phyloP scores from a whole-genome alignment of 2,888 invertebrate species.

The Nomada flava region DNA sequence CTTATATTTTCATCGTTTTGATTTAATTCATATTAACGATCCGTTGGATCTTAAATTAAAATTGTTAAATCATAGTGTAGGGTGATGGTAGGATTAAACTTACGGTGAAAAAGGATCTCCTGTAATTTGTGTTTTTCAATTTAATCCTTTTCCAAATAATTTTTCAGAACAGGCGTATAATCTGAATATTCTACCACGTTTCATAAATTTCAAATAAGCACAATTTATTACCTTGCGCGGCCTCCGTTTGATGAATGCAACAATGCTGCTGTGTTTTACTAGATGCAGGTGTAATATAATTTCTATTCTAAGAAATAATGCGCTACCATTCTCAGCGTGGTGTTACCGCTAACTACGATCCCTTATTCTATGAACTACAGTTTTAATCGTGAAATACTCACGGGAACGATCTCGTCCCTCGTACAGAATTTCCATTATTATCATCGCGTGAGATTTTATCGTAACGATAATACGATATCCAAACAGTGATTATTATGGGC shows the following conservation, averaged over 20 bases:
- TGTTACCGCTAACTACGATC: background rate
- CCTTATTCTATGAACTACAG: background rate
- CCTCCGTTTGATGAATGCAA: background rate
- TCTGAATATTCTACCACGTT: too few relatives aligned
- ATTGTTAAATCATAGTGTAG: too few relatives aligned
- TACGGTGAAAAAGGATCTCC: too few relatives aligned
- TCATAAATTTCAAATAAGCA: background rate
- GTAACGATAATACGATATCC: background rate
- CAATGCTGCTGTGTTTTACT: background rate
- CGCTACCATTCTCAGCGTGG: constrained; percentile 3
- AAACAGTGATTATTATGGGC: constrained; percentile 9
- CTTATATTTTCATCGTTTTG: background rate
- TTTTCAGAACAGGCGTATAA: too few relatives aligned
- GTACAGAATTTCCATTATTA: constrained; percentile 27
- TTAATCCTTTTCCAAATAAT: too few relatives aligned
- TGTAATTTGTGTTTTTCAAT: too few relatives aligned
- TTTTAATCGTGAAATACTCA: constrained; percentile 30
- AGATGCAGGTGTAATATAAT: background rate
- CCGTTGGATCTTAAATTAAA: background rate
- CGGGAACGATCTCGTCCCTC: background rate
- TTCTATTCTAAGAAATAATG: background rate
- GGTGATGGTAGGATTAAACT: too few relatives aligned
- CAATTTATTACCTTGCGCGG: background rate
- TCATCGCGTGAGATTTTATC: constrained; percentile 28
- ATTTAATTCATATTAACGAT: background rate